Percentiles rank a stretch among this genome's conserved stretches.
Evolutionary conservation across 2,797 vertebrate species (phyloP).

Genomic region (Ctenosaura bakeri): DNA sequence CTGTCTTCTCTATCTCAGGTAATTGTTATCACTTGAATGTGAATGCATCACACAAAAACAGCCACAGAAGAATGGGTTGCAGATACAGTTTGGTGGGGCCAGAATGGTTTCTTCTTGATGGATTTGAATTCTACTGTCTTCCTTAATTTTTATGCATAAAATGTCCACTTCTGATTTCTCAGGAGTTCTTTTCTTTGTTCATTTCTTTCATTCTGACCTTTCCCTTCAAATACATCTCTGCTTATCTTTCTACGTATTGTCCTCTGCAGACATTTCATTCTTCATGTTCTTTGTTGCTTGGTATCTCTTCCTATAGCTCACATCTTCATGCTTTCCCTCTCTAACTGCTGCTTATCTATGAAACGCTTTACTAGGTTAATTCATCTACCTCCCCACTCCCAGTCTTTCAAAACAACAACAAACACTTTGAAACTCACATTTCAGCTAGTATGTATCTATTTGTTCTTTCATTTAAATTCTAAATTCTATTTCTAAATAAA

Average conservation of each 20-base stretch:
- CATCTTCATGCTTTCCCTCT: background rate
- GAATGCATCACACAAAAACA: background rate
- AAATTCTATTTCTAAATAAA: background rate
- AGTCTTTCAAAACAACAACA: background rate
- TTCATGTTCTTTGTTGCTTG: background rate
- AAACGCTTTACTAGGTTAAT: background rate
- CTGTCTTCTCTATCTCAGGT: too few species aligned
- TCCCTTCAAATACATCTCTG: background rate
- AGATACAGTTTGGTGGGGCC: background rate
- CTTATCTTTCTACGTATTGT: constrained; percentile 10
- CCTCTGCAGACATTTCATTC: background rate
- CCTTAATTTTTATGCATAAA: background rate
- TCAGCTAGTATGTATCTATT: background rate
- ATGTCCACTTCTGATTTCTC: background rate
- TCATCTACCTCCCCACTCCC: background rate
- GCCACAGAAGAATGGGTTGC: too few species aligned
- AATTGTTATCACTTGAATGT: background rate
- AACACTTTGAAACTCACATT: background rate
- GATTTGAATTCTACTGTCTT: background rate
- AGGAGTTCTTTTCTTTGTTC: background rate
- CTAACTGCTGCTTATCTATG: background rate
- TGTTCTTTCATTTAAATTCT: background rate
- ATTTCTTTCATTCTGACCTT: background rate
- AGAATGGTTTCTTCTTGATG: background rate
- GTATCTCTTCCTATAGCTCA: background rate